These are phyloP conservation scores for Tragelaphus strepsiceros DNA, from an alignment of 2,113 vertebrate species.

Conservation along the genomic window DNA sequence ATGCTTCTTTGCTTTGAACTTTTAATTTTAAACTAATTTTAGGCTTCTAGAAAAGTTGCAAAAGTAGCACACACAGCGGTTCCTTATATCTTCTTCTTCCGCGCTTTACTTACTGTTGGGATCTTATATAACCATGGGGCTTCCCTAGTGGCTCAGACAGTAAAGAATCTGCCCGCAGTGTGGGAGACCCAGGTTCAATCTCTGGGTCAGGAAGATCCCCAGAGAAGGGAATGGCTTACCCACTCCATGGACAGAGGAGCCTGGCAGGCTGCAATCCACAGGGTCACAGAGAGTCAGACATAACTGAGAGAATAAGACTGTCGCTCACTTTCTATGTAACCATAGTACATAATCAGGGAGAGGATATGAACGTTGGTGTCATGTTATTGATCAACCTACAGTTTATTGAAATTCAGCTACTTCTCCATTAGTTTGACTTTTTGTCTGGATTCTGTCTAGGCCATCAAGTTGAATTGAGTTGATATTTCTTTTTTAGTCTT, in stretches of 20 bases:
- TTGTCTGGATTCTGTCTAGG: background rate
- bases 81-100: background rate
- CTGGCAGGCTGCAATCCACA: background rate
- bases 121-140: background rate
- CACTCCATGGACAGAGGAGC: background rate
- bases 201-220: background rate
- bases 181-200: background rate
- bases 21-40: background rate
- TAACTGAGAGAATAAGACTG: background rate
- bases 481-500: background rate
- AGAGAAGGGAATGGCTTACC: background rate
- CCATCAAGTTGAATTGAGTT: background rate
- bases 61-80: background rate
- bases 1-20: constrained; percentile 10
- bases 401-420: background rate
- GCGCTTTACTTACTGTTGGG: background rate
- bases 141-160: background rate
- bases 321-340: background rate
- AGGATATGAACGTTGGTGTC: background rate
- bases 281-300: background rate
- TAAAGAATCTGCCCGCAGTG: background rate
- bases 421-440: background rate
- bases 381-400: background rate
- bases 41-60: background rate
- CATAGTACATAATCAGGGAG: no score